Evolutionary conservation across 2,113 vertebrate species (phyloP), one percentile per base, ranked within the genome.

Genomic region (Odobenus rosmarus): DNA sequence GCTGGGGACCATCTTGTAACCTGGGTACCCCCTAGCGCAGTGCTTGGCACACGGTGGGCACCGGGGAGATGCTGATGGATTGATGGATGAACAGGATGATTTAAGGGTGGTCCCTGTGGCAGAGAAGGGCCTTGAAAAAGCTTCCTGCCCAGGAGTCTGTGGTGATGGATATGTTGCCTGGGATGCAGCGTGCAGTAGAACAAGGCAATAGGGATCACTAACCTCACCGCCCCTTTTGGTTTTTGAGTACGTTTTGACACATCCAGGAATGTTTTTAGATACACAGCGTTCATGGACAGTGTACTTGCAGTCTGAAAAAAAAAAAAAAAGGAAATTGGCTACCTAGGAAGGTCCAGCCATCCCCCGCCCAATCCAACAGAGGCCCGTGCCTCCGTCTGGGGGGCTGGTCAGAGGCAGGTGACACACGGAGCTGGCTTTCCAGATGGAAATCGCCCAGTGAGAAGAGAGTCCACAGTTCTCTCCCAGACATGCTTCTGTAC

Each of bases 191-290:
- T 94, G 93, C 93, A 87, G 33, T 3, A 95, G 49, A 76, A 88
- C 42, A 86, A 85, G 90, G 76, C 90, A 88, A 21, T 3, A 46
- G 18, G 0, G 71, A 61, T 96, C 93, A 99, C 99, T 99, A 95
- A 99, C 99, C 1, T 98, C 99, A 1, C 99, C 98, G 90, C 99
- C 99, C 96, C 98, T 98, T 96, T 99, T 99, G 97, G 99, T 99
- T 98, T 99, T 99, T 96, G 99, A 98, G 1, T 99, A 99, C 64
- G 99, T 99, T 99, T 99, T 99, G 98, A 99, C 99, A 98, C 99
- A 99, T 97, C 99, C 98, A 76, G 99, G 99, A 7, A 99, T 99
- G 79, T 99, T 99, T 99, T 99, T 99, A 98, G 99, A 99, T 84
- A 99, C 99, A 28, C 99, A 99, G 97, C 99, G 99, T 91, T 99